Evolutionary conservation across 2,888 invertebrate genomes (phyloP).

Genomic region (Euphydryas editha): DNA sequence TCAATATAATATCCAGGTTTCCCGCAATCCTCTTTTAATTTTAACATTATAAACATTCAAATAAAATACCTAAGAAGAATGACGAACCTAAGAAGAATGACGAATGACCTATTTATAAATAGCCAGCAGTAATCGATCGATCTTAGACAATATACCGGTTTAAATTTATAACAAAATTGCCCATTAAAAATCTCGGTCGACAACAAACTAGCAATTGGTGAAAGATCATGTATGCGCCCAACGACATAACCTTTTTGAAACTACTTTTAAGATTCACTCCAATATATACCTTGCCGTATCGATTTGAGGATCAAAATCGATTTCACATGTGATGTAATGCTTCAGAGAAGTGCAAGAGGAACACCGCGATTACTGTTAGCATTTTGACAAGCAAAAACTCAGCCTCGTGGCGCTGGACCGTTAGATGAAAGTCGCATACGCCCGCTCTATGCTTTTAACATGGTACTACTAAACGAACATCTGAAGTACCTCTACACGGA

Average conservation of each 20-base stretch:
- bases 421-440: constrained; percentile 63
- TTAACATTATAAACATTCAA: too few species aligned
- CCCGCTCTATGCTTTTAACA: constrained; percentile 46
- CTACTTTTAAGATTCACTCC: constrained; percentile 16
- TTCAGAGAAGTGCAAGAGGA: constrained; percentile 49
- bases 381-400: constrained; percentile 76
- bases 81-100: too few species aligned
- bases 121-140: background rate
- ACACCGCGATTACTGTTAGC: constrained; percentile 70
- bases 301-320: constrained; percentile 51
- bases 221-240: constrained; percentile 25
- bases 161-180: constrained; percentile 12
- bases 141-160: constrained; percentile 11
- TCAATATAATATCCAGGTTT: too few species aligned
- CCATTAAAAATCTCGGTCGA: constrained; percentile 34
- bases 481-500: constrained; percentile 26
- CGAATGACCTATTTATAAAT: background rate
- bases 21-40: too few species aligned
- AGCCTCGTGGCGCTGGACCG: constrained; percentile 59
- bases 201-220: constrained; percentile 28
- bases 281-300: constrained; percentile 36
- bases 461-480: constrained; percentile 15
- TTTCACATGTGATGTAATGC: constrained; percentile 46
- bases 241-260: constrained; percentile 19
- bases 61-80: too few species aligned